Conservation (phyloP, 2,797 vertebrate species). For the Apogon talboti region DNA sequence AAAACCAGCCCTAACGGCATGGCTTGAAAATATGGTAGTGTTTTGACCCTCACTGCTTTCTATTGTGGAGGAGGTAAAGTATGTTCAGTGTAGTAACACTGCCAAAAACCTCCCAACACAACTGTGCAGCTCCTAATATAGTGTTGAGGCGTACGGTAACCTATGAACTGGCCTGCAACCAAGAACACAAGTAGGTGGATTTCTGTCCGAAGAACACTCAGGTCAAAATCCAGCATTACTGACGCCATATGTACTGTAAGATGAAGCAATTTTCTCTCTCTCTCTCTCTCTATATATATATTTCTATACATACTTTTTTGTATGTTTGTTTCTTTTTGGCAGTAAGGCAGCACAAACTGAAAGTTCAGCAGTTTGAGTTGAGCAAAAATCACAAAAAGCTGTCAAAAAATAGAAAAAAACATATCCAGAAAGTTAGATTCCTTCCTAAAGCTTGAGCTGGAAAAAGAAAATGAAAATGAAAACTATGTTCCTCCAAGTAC, state of each 20-base stretch:
- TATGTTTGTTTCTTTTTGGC: constrained; percentile 4
- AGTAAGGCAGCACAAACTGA: not conserved
- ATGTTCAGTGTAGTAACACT: constrained; percentile 12
- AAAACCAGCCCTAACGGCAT: constrained; percentile 30
- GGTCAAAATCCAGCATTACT: constrained; percentile 52
- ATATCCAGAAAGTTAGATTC: too few relatives aligned
- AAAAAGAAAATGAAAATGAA: too few relatives aligned
- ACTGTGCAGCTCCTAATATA: constrained; percentile 34
- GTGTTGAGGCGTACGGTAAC: constrained; percentile 60
- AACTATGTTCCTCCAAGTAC: too few relatives aligned
- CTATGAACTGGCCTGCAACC: constrained; percentile 74
- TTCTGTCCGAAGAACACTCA: constrained; percentile 44
- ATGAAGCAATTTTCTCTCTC: constrained; percentile 5
- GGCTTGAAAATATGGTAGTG: constrained; percentile 32
- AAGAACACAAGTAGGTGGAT: constrained; percentile 74
- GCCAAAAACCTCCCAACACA: constrained; percentile 54
- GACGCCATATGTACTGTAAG: not conserved
- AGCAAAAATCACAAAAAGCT: constrained; percentile 1
- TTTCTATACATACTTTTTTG: not conserved
- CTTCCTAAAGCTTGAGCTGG: too few relatives aligned
- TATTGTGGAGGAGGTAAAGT: constrained; percentile 56
- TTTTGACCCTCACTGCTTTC: constrained; percentile 54
- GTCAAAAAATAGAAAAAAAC: not conserved
- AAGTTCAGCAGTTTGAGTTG: not conserved
- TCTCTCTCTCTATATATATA: too few relatives aligned